Percentiles rank a stretch among this genome's conserved stretches.
These are phyloP conservation scores for Aphelenchoides besseyi DNA, from an alignment of 1,140 invertebrate genomes.

Conservation along the genomic window DNA sequence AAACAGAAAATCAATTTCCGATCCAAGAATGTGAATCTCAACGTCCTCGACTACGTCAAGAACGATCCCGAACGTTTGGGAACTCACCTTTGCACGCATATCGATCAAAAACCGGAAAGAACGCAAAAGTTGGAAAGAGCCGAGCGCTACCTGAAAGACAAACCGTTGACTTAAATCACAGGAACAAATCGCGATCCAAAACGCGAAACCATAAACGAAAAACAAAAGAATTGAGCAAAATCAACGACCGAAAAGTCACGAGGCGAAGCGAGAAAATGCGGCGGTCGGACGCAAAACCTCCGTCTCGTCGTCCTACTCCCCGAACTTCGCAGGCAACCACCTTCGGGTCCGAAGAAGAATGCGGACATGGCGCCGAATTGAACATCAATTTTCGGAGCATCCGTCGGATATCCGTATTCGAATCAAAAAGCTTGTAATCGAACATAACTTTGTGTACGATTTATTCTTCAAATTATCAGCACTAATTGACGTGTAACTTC, in stretches of 20 bases:
- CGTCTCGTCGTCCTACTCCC: no score
- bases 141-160: neutral
- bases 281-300: no score
- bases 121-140: neutral
- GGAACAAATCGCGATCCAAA: neutral
- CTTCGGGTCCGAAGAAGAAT: no score
- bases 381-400: no score
- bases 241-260: neutral
- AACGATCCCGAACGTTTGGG: neutral
- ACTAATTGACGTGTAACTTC: no score
- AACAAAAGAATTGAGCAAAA: neutral
- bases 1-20: neutral
- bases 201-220: neutral
- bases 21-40: neutral
- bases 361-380: no score
- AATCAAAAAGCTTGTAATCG: no score
- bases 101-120: neutral
- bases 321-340: no score
- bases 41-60: neutral
- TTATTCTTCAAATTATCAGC: no score
- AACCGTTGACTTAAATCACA: neutral
- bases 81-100: slow-evolving; percentile 9
- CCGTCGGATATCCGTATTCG: no score
- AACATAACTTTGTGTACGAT: no score
- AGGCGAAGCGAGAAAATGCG: no score